Conservation (phyloP, 2,113 vertebrate species). For the Thinocorus orbignyianus region DNA sequence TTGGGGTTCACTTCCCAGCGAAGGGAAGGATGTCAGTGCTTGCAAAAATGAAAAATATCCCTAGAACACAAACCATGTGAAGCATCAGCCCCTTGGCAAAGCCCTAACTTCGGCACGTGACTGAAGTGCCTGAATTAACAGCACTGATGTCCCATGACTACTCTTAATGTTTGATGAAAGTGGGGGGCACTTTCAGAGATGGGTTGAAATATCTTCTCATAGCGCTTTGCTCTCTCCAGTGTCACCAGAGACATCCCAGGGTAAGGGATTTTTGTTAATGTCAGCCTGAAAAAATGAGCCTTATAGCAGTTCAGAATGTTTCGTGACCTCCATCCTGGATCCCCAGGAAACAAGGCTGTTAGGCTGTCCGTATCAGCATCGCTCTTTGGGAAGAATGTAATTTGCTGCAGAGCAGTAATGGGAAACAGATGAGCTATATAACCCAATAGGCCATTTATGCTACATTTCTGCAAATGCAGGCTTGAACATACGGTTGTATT, state of each 20-base stretch:
- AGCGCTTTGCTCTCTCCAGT: fast-evolving
- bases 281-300: neutral
- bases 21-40: fast-evolving
- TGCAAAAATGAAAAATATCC: neutral
- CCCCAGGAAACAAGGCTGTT: neutral
- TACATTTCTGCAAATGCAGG: slow-evolving; percentile 25
- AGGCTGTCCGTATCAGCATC: neutral
- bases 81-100: neutral
- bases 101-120: neutral
- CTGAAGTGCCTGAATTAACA: neutral
- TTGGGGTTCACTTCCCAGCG: neutral
- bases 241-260: neutral
- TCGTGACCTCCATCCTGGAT: neutral
- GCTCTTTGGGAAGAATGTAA: neutral
- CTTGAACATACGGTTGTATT: slow-evolving; percentile 29
- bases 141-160: neutral
- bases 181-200: neutral
- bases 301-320: neutral
- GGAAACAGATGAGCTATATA: slow-evolving; percentile 61
- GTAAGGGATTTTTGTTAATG: neutral
- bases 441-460: slow-evolving; percentile 35
- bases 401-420: slow-evolving; percentile 42
- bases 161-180: fast-evolving
- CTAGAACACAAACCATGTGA: neutral
- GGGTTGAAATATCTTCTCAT: neutral